Evolutionary conservation across 2,113 vertebrate genomes (phyloP).

Genomic region (Cercopithecus mona): DNA sequence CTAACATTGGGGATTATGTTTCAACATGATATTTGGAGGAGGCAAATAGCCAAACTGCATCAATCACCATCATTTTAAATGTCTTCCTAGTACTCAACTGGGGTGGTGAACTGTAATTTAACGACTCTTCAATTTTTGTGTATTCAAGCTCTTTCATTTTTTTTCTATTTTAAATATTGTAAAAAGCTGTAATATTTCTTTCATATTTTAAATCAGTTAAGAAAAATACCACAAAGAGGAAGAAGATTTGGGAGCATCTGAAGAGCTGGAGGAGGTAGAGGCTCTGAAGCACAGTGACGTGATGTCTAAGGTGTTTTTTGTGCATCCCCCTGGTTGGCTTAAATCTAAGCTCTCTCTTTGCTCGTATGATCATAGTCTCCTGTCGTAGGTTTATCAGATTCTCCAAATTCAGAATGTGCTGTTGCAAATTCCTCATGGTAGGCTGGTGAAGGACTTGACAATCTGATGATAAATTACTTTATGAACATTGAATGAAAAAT

Average conservation of each 20-base stretch:
- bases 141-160: neutral
- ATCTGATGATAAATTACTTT: neutral
- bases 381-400: neutral
- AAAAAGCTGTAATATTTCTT: neutral
- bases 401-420: neutral
- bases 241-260: neutral
- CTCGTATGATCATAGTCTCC: rapidly evolving
- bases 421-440: neutral
- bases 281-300: neutral
- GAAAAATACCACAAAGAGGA: neutral
- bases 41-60: no score
- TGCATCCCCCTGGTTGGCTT: no score
- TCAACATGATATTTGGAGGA: no score
- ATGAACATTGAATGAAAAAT: neutral
- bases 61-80: neutral
- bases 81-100: neutral
- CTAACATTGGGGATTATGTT: no score
- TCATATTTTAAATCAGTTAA: neutral
- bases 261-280: neutral
- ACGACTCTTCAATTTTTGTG: neutral
- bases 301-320: no score
- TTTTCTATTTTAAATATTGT: neutral
- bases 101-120: neutral
- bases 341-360: no score
- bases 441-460: neutral